These are phyloP conservation scores for Akabosia matsudoensis DNA, from an alignment of 1,140 invertebrate genomes.

Conservation along the genomic window DNA sequence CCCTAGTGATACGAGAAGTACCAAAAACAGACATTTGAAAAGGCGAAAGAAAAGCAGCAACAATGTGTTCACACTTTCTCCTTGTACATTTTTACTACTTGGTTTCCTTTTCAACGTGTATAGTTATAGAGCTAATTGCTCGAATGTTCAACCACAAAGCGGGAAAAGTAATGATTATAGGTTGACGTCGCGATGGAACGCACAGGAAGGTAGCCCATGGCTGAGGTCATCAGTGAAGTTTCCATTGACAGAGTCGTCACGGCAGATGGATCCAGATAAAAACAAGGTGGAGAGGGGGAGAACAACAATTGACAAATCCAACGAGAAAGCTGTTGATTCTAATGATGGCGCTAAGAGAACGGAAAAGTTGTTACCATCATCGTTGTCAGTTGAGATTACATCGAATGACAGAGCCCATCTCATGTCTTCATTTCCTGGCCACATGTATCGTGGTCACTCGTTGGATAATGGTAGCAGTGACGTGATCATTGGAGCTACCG, in stretches of 20 bases:
- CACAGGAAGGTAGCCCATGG: no score
- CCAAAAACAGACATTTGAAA: background rate
- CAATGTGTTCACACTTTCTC: conserved; percentile 6
- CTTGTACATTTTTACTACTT: background rate
- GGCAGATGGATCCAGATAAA: no score
- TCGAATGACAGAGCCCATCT: background rate
- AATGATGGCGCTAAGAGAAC: background rate
- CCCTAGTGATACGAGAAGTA: background rate
- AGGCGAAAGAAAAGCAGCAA: background rate
- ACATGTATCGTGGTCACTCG: background rate
- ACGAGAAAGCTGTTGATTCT: background rate
- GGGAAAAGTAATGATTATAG: no score
- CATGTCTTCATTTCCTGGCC: background rate
- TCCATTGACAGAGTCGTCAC: no score
- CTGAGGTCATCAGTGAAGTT: no score
- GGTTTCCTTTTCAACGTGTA: background rate
- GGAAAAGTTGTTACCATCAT: background rate
- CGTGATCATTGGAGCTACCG: background rate
- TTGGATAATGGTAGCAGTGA: background rate
- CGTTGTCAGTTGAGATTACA: background rate
- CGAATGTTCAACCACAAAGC: background rate
- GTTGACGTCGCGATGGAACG: no score
- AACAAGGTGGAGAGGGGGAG: no score
- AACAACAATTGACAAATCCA: background rate
- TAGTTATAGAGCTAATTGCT: background rate